Base-by-base conservation (phyloP, 2,113 vertebrate species). In the Catharus bicknelli region DNA sequence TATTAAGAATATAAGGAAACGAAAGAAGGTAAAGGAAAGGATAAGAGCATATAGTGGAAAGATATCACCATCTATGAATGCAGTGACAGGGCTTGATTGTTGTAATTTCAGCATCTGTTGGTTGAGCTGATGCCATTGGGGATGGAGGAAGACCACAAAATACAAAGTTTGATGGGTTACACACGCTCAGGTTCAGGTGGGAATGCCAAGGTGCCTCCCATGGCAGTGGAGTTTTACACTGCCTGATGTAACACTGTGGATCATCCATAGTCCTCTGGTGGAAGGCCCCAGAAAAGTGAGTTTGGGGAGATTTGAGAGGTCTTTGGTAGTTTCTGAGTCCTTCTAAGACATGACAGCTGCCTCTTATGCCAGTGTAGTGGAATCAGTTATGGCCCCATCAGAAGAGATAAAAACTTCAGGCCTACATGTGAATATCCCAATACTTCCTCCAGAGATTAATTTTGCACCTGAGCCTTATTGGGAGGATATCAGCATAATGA, bases 381-480 rank as follows among this genome's bases (percentile, higher is more conserved):
- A 62, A 29, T 3, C 13, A 25, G 13, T 40, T 34, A 21, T 42
- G 15, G 38, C 22, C 32, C 45, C 16, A 29, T 45, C 29, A 47
- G 40, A 47, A 54, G 16, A 25, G 19, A 47, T 30, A 32, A 74
- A 47, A 17, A 11, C 4, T 45, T 53, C 36, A 73, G 15, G 16
- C 4, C 7, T 67, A 34, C 11, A 9, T 5, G 17, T 26, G 8
- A 50, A 43, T 43, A 25, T 74, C 16, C 29, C 0, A 0, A 18
- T 53, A 10, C 11, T 11, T 47, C 11, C 13, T 88, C 23, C n/a
- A 17, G 7, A 23, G 13, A 26, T 19, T 7, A 59, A 30, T 81
- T 81, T 53, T 67, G 10, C 27, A 25, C 22, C 27, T 59, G 38
- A 81, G 8, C n/a, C 53, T 53, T 29, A 25, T 20, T 0, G 1